Percentiles rank a stretch among this genome's conserved stretches.
These are phyloP conservation scores for Argyrosomus regius DNA, from an alignment of 2,797 vertebrate genomes.

Conservation along the genomic window DNA sequence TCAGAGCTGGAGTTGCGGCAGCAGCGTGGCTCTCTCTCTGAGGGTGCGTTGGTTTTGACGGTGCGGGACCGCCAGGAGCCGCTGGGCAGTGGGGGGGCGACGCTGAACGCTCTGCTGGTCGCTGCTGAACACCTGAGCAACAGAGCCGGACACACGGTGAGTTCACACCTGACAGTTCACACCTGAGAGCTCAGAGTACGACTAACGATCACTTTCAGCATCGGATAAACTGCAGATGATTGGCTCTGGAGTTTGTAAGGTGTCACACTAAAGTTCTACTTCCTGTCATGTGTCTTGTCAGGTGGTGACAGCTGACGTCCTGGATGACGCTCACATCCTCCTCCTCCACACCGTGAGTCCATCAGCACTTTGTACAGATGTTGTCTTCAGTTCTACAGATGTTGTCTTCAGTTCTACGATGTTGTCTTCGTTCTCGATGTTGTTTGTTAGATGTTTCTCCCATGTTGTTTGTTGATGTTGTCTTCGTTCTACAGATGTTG, in stretches of 20 bases:
- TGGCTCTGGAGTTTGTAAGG: too few species aligned
- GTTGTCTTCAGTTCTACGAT: too few species aligned
- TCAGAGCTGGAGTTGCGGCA: slow-evolving; percentile 91
- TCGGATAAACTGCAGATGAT: too few species aligned
- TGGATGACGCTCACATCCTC: slow-evolving; percentile 89
- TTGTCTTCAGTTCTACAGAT: too few species aligned
- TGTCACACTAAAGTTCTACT: too few species aligned
- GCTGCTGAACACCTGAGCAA: slow-evolving; percentile 94
- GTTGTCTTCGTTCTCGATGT: too few species aligned
- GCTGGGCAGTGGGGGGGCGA: slow-evolving; percentile 94
- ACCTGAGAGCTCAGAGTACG: too few species aligned
- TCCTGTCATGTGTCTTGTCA: slow-evolving; percentile 54
- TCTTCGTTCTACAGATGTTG: background rate
- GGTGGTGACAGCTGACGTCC: slow-evolving; percentile 93
- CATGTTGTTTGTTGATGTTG: too few species aligned
- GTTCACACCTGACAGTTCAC: background rate
- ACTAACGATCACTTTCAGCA: too few species aligned
- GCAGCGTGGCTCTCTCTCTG: slow-evolving; percentile 84
- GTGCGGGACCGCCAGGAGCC: slow-evolving; percentile 89
- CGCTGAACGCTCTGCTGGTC: slow-evolving; percentile 94
- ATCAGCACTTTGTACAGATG: background rate
- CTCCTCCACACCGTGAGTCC: slow-evolving; percentile 92
- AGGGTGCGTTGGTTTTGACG: slow-evolving; percentile 84
- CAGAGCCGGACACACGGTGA: slow-evolving; percentile 89
- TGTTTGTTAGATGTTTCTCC: too few species aligned